Conservation (phyloP, 2,113 vertebrate genomes). For the Gyps fulvus region DNA sequence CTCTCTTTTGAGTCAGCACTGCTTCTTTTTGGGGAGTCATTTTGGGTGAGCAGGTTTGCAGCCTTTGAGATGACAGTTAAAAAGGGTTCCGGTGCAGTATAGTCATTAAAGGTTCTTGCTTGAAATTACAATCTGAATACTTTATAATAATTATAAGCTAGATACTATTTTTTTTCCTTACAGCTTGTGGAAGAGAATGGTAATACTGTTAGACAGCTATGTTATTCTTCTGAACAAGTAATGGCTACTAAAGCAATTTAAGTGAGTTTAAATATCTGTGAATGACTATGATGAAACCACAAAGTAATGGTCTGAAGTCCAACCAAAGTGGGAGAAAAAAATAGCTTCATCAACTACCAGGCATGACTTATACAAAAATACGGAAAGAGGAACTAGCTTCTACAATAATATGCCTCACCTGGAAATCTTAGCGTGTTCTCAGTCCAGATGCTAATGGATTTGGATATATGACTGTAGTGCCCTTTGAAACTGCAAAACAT, state of each 20-base stretch:
- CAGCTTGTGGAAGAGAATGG: neutral
- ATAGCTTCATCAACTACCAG: neutral
- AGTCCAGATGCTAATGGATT: neutral
- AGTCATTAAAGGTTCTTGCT: neutral
- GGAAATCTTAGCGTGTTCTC: neutral
- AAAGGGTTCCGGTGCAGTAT: neutral
- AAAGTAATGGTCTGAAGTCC: neutral
- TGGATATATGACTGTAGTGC: neutral
- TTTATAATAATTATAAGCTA: neutral
- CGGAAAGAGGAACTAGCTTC: neutral
- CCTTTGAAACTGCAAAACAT: neutral
- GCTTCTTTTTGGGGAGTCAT: neutral
- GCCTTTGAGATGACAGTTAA: neutral
- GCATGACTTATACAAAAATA: neutral
- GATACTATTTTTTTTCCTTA: neutral
- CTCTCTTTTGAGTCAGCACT: neutral
- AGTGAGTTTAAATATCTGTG: neutral
- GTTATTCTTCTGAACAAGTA: neutral
- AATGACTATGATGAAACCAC: neutral
- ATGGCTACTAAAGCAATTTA: neutral
- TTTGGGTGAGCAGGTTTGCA: neutral
- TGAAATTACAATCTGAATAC: neutral
- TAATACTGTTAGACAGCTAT: neutral
- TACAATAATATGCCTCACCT: neutral
- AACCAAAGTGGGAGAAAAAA: neutral